These are phyloP conservation scores for Tapirus terrestris DNA, from an alignment of 2,113 vertebrate species.

Conservation along the genomic window DNA sequence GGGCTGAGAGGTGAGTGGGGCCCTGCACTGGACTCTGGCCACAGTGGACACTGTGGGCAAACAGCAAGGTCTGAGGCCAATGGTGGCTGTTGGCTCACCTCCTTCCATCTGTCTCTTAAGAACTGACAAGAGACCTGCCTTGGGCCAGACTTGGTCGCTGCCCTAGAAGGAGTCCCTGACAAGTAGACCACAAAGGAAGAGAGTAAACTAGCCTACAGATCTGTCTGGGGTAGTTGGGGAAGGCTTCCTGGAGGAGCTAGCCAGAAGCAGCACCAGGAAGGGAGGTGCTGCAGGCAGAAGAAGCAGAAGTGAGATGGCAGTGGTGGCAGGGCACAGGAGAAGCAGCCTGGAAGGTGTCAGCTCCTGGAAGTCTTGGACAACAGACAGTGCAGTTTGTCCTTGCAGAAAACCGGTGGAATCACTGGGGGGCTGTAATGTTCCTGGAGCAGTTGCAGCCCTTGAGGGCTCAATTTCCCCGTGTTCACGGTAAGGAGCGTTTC, in stretches of 20 bases:
- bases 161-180: neutral
- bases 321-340: neutral
- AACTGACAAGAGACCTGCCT: neutral
- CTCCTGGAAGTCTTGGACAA: neutral
- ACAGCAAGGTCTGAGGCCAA: neutral
- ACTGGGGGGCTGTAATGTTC: neutral
- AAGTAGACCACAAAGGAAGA: neutral
- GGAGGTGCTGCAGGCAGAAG: neutral
- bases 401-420: neutral
- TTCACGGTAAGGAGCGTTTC: neutral
- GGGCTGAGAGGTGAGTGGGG: slow-evolving; percentile 36
- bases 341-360: neutral
- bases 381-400: neutral
- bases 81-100: neutral
- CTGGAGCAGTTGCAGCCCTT: neutral
- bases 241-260: neutral
- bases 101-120: too few relatives aligned
- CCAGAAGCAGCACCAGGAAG: neutral
- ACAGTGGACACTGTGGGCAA: slow-evolving; percentile 63
- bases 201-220: neutral
- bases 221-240: neutral
- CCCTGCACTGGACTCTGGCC: slow-evolving; percentile 66
- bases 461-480: neutral
- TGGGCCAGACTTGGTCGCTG: neutral
- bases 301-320: neutral